Percentiles rank a stretch among this genome's conserved stretches.
Evolutionary conservation across 2,113 vertebrate genomes (phyloP).

Genomic region (Noturus placidus): DNA sequence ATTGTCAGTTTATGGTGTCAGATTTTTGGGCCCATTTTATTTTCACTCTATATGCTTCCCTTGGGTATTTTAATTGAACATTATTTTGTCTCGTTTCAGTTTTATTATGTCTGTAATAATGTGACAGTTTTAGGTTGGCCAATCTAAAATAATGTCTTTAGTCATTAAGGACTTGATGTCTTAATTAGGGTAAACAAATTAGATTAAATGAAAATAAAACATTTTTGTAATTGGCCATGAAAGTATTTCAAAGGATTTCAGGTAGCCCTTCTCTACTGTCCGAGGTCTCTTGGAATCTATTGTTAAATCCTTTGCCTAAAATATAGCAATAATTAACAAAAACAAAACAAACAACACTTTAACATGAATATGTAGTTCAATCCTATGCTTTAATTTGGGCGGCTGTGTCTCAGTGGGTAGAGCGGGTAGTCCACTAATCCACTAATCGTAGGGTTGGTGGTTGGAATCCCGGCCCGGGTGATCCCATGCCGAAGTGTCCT

Average conservation of each 20-base stretch:
- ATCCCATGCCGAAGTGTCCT: too few relatives aligned
- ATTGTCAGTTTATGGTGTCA: neutral
- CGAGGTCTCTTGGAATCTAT: neutral
- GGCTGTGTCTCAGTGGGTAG: too few relatives aligned
- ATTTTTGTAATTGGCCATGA: neutral
- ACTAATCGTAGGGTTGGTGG: too few relatives aligned
- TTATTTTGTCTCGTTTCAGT: neutral
- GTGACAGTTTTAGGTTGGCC: neutral
- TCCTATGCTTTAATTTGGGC: too few relatives aligned
- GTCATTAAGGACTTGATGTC: neutral
- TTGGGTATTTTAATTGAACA: neutral
- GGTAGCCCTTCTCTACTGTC: neutral
- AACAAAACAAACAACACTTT: neutral
- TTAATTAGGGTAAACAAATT: neutral
- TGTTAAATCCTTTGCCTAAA: neutral
- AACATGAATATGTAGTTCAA: neutral
- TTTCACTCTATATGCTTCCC: neutral
- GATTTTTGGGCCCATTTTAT: neutral
- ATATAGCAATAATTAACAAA: neutral
- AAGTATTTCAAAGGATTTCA: neutral
- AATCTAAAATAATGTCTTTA: neutral
- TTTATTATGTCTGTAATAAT: neutral
- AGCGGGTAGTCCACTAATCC: too few relatives aligned
- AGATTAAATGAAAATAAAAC: neutral
- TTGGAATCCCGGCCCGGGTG: too few relatives aligned